Conservation (phyloP, 1,140 invertebrate species). For the Drosophila suzukii region DNA sequence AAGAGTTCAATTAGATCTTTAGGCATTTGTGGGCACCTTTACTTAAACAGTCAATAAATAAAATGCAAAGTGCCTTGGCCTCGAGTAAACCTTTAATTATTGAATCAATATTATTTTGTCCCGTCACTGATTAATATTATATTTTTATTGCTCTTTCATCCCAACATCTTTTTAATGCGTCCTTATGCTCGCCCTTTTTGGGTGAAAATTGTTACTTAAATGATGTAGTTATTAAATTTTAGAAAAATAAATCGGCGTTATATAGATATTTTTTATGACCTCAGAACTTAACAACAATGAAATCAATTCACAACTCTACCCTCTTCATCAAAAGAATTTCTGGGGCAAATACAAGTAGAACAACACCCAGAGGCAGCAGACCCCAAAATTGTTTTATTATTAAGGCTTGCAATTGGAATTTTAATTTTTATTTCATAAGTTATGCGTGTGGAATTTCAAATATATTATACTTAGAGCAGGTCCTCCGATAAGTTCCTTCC, state of each 20-base stretch:
- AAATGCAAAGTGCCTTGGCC: too few relatives aligned
- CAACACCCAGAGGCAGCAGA: constrained; percentile 8
- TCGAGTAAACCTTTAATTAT: too few relatives aligned
- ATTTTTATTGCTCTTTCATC: too few relatives aligned
- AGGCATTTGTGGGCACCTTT: not conserved
- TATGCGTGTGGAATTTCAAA: constrained; percentile 71
- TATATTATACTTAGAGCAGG: constrained; percentile 11
- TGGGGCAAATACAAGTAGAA: not conserved
- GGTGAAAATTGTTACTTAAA: too few relatives aligned
- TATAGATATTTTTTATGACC: not conserved
- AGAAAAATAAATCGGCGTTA: not conserved
- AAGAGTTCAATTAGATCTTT: not conserved
- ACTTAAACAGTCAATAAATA: too few relatives aligned
- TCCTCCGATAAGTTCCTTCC: constrained; percentile 10
- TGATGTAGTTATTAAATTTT: too few relatives aligned
- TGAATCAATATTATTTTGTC: not conserved
- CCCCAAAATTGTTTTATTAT: constrained; percentile 77
- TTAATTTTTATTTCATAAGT: constrained; percentile 81
- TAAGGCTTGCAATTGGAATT: constrained; percentile 75
- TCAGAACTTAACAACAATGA: not conserved
- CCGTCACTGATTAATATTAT: too few relatives aligned
- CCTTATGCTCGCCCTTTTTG: too few relatives aligned
- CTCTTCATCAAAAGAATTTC: constrained; percentile 10
- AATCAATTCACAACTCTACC: not conserved
- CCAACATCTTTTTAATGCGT: too few relatives aligned